Evolutionary conservation across 35 echinoderm and acorn worm species (phyloP), one percentile per base, ranked within the genome.

Genomic region (Heliocidaris erythrogramma): DNA sequence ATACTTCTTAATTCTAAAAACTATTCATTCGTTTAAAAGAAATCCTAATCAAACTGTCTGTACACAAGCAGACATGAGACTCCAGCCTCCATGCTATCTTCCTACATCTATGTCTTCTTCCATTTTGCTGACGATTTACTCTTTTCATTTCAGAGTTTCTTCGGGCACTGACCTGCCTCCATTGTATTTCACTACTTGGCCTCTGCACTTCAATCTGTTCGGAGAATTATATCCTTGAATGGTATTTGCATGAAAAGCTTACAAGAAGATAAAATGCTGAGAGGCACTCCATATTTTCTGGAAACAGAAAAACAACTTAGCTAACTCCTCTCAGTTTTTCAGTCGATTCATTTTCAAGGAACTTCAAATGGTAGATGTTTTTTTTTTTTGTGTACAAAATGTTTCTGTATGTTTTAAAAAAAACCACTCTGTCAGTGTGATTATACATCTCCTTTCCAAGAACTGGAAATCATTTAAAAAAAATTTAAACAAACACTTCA

Each of bases 101-200:
- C 65, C 27, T 29, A 78, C 7, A 56, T 56, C 52, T 13, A 52
- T 52, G 14, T 56, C 52, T 56, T 11, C 8, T 13, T 56, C 14
- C 2, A 27, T 78, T 78, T 21, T 7, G 7, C 17, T 7, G 27
- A 78, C 21, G 27, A n/a, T 78, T 78, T 27, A 27, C 27, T 24
- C 65, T 78, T 78, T 78, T 5, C 18, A 6, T 78, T 21, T 78
- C 27, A 0, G 27, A 78, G 21, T 18, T 24, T 27, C 65, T 78
- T n/a, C 65, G 65, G 65, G 65, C 65, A 78, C 65, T 78, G 65
- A 78, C 65, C 65, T 78, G 65, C 65, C 65, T 78, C 65, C 65
- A 78, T 78, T 78, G 65, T 78, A 24, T 78, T 27, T 27, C 65
- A n/a, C 65, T 21, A 24, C 65, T n/a, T 78, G 65, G 27, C 65